These are phyloP conservation scores for Helarctos malayanus DNA, from an alignment of 2,797 vertebrate species.

Conservation along the genomic window DNA sequence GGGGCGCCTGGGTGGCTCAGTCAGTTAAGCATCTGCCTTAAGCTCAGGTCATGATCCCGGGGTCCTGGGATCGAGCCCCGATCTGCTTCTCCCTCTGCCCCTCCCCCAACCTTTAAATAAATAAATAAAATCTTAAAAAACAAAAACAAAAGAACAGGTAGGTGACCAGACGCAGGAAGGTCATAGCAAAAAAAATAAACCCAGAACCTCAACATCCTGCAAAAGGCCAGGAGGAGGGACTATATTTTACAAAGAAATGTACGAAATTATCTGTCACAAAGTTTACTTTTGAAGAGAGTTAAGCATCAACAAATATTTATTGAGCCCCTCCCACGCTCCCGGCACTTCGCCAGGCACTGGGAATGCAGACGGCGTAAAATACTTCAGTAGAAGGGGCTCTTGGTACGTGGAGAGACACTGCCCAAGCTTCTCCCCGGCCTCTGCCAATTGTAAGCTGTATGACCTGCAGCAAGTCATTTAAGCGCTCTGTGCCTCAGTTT, in stretches of 20 bases:
- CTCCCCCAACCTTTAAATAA: no score
- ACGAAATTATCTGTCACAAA: neutral
- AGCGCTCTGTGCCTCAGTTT: neutral
- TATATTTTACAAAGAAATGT: neutral
- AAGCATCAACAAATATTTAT: neutral
- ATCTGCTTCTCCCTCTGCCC: no score
- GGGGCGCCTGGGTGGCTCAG: no score
- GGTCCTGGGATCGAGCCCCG: no score
- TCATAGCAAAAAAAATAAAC: neutral
- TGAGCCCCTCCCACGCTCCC: neutral
- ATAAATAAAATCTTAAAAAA: no score
- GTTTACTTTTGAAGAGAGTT: neutral
- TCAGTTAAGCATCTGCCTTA: no score
- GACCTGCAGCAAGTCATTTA: neutral
- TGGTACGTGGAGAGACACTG: neutral
- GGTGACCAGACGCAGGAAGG: neutral
- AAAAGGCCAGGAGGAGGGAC: neutral
- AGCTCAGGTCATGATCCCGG: no score
- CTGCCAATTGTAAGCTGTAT: neutral
- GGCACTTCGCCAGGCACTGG: neutral
- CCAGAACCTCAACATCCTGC: neutral
- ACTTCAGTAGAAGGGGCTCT: neutral
- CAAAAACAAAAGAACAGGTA: neutral
- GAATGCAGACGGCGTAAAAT: neutral
- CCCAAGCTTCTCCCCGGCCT: neutral